These are phyloP conservation scores for Drosophila kuntzei DNA, from an alignment of 2,888 invertebrate genomes.

Conservation along the genomic window DNA sequence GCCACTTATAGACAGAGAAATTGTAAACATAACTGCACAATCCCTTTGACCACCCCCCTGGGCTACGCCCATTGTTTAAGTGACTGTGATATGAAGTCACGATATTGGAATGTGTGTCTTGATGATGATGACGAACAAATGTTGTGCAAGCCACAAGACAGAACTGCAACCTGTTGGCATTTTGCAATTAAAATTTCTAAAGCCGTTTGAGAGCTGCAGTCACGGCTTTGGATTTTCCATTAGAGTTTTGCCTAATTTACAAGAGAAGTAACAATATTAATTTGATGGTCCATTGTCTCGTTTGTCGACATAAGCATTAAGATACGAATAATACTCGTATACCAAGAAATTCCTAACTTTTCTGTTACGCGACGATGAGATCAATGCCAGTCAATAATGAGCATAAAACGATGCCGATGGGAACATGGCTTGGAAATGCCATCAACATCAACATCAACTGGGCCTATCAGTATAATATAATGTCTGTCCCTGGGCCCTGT, in stretches of 20 bases:
- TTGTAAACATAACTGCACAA: neutral
- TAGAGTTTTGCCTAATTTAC: slow-evolving; percentile 23
- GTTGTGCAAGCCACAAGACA: slow-evolving; percentile 54
- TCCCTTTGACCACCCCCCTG: neutral
- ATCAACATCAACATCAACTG: slow-evolving; percentile 39
- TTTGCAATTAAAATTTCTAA: slow-evolving; percentile 58
- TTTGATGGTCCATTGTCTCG: slow-evolving; percentile 55
- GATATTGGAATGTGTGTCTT: slow-evolving; percentile 73
- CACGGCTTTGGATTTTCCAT: slow-evolving; percentile 1
- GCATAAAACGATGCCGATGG: slow-evolving; percentile 44
- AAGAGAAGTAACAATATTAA: slow-evolving; percentile 35
- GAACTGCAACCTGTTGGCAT: slow-evolving; percentile 65
- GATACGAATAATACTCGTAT: slow-evolving; percentile 32
- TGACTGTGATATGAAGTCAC: slow-evolving; percentile 70
- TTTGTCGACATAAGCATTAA: slow-evolving; percentile 62
- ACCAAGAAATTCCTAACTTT: slow-evolving; percentile 7
- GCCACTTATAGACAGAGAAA: neutral
- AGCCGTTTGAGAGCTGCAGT: slow-evolving; percentile 8
- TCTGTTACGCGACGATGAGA: slow-evolving; percentile 18
- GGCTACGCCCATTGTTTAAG: slow-evolving; percentile 22
- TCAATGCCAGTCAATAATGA: slow-evolving; percentile 52
- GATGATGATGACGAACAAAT: slow-evolving; percentile 53
- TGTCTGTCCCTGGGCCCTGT: slow-evolving; percentile 31
- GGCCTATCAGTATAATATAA: slow-evolving; percentile 56
- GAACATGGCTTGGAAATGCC: slow-evolving; percentile 38